These are phyloP conservation scores for Lasiommata megera DNA, from an alignment of 2,888 invertebrate genomes.

Conservation along the genomic window DNA sequence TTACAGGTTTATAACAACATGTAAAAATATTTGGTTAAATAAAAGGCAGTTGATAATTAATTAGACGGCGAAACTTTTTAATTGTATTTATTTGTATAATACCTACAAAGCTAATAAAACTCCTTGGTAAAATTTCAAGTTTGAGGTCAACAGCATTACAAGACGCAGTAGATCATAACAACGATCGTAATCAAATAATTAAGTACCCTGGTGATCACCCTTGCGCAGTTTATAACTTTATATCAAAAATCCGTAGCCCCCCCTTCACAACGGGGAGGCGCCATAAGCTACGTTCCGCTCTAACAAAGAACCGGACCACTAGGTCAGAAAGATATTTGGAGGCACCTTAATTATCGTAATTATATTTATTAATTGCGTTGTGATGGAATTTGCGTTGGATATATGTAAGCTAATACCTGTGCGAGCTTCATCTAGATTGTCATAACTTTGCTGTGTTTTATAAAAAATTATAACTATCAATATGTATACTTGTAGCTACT, in stretches of 20 bases:
- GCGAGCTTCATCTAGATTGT: no score
- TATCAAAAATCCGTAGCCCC: background rate
- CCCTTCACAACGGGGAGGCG: background rate
- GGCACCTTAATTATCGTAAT: no score
- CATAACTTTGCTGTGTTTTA: no score
- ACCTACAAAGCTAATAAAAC: background rate
- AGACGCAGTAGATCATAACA: constrained; percentile 16
- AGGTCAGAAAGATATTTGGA: background rate
- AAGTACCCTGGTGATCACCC: constrained; percentile 33
- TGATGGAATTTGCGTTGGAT: no score
- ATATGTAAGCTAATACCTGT: no score
- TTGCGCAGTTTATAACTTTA: constrained; percentile 10
- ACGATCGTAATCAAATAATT: constrained; percentile 36
- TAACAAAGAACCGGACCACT: background rate
- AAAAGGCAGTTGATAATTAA: no score
- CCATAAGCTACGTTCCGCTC: background rate
- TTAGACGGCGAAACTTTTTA: no score
- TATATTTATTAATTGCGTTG: no score
- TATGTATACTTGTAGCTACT: no score
- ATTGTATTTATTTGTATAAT: background rate
- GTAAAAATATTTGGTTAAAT: no score
- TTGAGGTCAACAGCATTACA: background rate
- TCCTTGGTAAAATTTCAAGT: background rate
- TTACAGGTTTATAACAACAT: no score
- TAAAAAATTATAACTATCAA: no score